Conservation (phyloP, 2,797 vertebrate species). For the Sphenopsis melanotis region DNA sequence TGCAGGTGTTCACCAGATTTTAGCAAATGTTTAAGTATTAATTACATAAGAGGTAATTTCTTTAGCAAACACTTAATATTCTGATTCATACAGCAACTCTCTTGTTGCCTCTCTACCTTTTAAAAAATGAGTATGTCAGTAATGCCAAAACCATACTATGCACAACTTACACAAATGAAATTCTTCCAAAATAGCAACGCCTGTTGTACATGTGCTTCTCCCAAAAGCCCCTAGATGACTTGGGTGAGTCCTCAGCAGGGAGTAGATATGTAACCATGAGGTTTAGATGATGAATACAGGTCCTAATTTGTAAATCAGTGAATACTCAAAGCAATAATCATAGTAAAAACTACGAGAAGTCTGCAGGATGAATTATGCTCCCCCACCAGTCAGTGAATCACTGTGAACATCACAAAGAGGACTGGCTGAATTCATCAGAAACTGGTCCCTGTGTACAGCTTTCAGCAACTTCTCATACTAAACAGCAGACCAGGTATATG, state of each 20-base stretch:
- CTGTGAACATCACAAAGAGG: background rate
- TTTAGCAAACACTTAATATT: background rate
- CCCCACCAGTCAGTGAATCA: background rate
- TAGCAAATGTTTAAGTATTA: constrained; percentile 6
- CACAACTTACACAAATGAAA: background rate
- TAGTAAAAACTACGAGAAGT: background rate
- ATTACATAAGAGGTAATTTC: background rate
- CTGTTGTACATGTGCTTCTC: background rate
- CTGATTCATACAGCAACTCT: background rate
- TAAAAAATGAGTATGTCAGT: background rate
- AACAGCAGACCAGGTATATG: background rate
- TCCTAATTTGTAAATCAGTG: background rate
- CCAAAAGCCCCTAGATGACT: background rate
- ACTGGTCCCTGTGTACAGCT: background rate
- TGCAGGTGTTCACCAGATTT: constrained; percentile 31
- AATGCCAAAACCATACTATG: background rate
- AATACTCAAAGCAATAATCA: background rate
- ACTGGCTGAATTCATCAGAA: background rate
- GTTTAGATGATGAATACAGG: background rate
- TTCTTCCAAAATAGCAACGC: background rate
- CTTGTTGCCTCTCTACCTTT: background rate
- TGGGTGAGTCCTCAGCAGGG: background rate
- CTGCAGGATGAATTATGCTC: background rate
- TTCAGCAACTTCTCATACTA: background rate
- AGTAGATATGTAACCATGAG: background rate